A percentile compares a stretch with the other conserved stretches of the same genome.
Conservation (phyloP, 1,140 invertebrate species). For the Drosophila elegans region DNA sequence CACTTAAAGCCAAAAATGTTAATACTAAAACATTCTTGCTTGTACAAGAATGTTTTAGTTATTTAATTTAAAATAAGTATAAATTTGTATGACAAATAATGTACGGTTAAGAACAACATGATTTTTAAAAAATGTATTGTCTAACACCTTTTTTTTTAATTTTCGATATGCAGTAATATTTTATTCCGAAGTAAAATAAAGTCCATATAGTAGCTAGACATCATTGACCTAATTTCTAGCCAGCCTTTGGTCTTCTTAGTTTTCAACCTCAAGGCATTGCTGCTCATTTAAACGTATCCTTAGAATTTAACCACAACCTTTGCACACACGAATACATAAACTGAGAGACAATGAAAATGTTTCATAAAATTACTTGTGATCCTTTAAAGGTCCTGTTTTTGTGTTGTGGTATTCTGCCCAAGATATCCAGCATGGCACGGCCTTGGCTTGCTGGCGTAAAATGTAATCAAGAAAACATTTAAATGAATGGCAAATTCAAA, state of each 20-base stretch:
- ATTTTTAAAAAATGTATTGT: too few species aligned
- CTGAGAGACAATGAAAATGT: conserved; percentile 72
- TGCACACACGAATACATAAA: conserved; percentile 34
- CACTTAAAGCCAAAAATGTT: too few species aligned
- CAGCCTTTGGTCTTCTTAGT: conserved; percentile 21
- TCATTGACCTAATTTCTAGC: conserved; percentile 7
- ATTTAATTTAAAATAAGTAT: too few species aligned
- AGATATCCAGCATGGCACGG: conserved; percentile 22
- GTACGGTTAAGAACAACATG: too few species aligned
- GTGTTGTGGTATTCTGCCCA: conserved; percentile 7
- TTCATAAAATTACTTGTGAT: conserved; percentile 64
- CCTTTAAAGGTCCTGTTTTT: conserved; percentile 45
- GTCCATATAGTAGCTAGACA: neutral
- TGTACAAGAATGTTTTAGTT: too few species aligned
- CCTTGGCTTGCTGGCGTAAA: conserved; percentile 53
- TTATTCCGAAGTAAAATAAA: neutral
- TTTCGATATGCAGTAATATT: too few species aligned
- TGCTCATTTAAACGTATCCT: conserved; percentile 70
- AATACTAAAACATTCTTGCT: too few species aligned
- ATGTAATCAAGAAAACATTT: conserved; percentile 83
- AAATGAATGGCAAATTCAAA: conserved; percentile 82
- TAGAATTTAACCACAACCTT: conserved; percentile 63
- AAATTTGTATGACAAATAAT: too few species aligned
- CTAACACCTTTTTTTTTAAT: too few species aligned
- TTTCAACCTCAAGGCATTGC: conserved; percentile 63